Percentiles rank a stretch among this genome's conserved stretches.
These are phyloP conservation scores for Corynorhinus townsendii DNA, from an alignment of 2,113 vertebrate species.

Conservation along the genomic window DNA sequence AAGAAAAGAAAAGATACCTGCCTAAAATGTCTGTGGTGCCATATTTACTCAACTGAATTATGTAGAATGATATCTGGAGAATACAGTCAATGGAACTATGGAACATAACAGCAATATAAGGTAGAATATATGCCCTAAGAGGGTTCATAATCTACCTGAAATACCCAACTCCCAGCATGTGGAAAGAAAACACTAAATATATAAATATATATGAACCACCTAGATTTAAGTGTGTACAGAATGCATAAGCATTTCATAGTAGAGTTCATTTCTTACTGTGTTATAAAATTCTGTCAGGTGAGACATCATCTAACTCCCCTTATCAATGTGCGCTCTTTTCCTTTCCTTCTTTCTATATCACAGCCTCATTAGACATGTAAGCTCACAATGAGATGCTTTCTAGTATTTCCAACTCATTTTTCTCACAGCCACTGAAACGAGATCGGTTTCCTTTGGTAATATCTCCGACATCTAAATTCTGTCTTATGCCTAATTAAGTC, in stretches of 20 bases:
- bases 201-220: background rate
- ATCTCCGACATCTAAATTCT: background rate
- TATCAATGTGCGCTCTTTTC: background rate
- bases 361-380: slow-evolving; percentile 5
- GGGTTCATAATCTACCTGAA: background rate
- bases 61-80: background rate
- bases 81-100: background rate
- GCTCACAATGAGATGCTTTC: slow-evolving; percentile 1
- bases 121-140: background rate
- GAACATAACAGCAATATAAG: background rate
- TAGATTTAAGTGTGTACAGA: background rate
- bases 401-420: slow-evolving; percentile 45
- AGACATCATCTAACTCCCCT: background rate
- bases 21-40: background rate
- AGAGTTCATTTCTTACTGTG: background rate
- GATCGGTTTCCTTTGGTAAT: background rate
- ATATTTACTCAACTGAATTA: background rate
- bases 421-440: background rate
- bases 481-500: background rate
- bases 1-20: background rate
- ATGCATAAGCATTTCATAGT: background rate
- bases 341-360: background rate
- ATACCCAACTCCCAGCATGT: background rate
- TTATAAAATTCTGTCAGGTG: slow-evolving; percentile 23
- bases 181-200: background rate